Conservation (phyloP, 2,797 vertebrate species). For the Aldrovandia affinis region DNA sequence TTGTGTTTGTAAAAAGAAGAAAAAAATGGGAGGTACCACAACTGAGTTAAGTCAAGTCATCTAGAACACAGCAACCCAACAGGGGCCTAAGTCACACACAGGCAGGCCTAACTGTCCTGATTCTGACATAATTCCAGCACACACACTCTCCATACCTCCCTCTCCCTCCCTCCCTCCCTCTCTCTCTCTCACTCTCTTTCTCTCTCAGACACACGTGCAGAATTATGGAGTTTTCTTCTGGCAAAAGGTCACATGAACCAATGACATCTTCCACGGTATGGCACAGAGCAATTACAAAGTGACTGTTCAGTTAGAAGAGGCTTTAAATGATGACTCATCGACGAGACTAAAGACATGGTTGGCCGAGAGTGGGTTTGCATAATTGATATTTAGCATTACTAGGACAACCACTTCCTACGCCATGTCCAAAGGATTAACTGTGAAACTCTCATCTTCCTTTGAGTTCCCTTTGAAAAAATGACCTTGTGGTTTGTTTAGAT, state of each 20-base stretch:
- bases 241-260: neutral
- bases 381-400: conserved; percentile 66
- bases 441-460: conserved; percentile 67
- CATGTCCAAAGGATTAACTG: conserved; percentile 76
- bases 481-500: conserved; percentile 76
- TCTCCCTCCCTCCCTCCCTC: no score
- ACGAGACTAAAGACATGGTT: conserved; percentile 22
- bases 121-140: neutral
- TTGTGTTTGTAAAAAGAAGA: no score
- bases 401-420: conserved; percentile 75
- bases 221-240: neutral
- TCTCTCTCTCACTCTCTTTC: neutral
- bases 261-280: neutral
- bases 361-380: conserved; percentile 33
- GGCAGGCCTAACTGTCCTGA: no score
- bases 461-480: conserved; percentile 69
- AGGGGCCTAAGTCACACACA: no score
- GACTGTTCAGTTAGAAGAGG: conserved; percentile 17
- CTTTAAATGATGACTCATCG: conserved; percentile 62
- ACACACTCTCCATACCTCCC: no score
- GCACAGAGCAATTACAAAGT: neutral
- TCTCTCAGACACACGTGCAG: neutral
- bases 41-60: no score
- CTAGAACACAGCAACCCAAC: no score
- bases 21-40: no score